Conservation (phyloP, 2,797 vertebrate species). For the Acrossocheilus fasciatus region DNA sequence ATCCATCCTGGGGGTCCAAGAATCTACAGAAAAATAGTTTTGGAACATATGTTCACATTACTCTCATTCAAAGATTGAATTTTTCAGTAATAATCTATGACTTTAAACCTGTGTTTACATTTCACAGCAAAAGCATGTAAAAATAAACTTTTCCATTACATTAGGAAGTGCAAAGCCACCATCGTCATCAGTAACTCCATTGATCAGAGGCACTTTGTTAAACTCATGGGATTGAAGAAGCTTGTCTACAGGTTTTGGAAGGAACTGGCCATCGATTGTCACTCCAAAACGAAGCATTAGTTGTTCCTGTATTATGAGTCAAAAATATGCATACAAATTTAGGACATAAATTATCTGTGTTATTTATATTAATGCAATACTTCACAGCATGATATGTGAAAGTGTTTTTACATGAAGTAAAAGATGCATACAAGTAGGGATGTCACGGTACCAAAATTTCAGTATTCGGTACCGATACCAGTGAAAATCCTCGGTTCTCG, state of each 20-base stretch:
- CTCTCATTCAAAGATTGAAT: neutral
- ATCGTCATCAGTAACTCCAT: conserved; percentile 76
- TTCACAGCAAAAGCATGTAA: neutral
- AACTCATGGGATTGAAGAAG: conserved; percentile 66
- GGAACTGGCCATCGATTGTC: conserved; percentile 70
- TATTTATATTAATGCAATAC: neutral
- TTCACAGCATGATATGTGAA: neutral
- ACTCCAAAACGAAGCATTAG: neutral
- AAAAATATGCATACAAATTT: neutral
- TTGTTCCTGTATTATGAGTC: conserved; percentile 57
- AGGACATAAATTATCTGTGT: neutral
- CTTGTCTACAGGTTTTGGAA: conserved; percentile 69
- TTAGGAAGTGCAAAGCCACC: conserved; percentile 63
- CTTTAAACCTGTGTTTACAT: neutral
- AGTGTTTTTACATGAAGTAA: neutral
- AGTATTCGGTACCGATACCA: too few species aligned
- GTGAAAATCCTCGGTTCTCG: too few species aligned
- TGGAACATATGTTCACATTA: neutral
- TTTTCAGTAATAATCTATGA: neutral
- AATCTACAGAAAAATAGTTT: conserved; percentile 58
- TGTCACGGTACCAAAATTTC: too few species aligned
- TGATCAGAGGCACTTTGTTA: conserved; percentile 75
- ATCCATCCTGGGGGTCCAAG: conserved; percentile 71
- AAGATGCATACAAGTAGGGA: neutral
- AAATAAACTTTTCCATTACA: conserved; percentile 64